A percentile compares a stretch with the other conserved stretches of the same genome.
These are phyloP conservation scores for Palythoa grandiflora DNA, from an alignment of 92 coral and sea anemone species.

Conservation along the genomic window DNA sequence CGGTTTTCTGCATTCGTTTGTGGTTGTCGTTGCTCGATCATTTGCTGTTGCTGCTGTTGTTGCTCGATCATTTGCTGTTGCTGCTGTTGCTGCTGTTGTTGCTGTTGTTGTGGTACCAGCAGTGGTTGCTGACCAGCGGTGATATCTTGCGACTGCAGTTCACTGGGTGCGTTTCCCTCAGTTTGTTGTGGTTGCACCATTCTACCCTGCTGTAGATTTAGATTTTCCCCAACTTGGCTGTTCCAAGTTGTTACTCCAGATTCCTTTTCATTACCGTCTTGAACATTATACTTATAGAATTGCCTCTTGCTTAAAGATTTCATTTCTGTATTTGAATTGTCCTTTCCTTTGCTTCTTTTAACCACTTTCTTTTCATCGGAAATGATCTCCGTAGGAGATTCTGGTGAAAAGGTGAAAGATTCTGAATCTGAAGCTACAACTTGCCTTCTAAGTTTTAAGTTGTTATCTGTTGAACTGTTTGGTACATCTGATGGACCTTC, in stretches of 20 bases:
- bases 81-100: constrained; percentile 22
- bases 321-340: background rate
- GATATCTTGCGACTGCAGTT: constrained; percentile 1
- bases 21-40: constrained; percentile 7
- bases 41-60: constrained; percentile 52
- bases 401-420: background rate
- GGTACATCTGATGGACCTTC: constrained; percentile 70
- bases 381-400: background rate
- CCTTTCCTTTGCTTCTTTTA: constrained; percentile 17
- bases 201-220: constrained; percentile 1
- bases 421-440: background rate
- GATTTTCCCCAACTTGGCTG: background rate
- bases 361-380: background rate
- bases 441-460: background rate
- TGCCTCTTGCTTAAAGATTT: constrained; percentile 14
- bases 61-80: background rate
- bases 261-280: background rate
- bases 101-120: constrained; percentile 10
- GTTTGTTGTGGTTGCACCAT: background rate
- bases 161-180: constrained; percentile 12
- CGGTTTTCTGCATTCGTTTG: constrained; percentile 35
- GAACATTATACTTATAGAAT: constrained; percentile 5
- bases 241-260: background rate
- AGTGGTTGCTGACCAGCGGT: constrained; percentile 41
- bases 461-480: background rate